Evolutionary conservation across 2,888 invertebrate genomes (phyloP).

Genomic region (Schrankia costaestrigalis): DNA sequence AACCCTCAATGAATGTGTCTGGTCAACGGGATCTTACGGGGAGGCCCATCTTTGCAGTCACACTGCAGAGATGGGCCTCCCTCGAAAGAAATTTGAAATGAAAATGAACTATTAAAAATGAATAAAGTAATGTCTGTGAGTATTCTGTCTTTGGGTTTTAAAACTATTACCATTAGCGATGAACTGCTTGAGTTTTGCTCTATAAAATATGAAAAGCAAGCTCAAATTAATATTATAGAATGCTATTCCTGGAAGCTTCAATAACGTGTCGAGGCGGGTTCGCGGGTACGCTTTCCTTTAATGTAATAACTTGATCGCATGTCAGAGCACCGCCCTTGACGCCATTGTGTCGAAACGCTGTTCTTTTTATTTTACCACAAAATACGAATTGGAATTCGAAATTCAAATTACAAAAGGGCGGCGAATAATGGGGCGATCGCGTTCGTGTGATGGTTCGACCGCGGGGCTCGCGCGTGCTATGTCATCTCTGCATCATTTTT

Average conservation of each 20-base stretch:
- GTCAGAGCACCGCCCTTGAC: constrained; percentile 80
- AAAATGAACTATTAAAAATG: too few relatives aligned
- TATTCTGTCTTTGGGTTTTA: constrained; percentile 13
- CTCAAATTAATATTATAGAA: constrained; percentile 52
- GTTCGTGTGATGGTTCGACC: constrained; percentile 71
- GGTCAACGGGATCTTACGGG: too few relatives aligned
- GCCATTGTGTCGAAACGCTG: constrained; percentile 79
- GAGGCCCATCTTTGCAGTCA: too few relatives aligned
- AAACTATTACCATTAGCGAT: constrained; percentile 23
- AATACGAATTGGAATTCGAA: constrained; percentile 80
- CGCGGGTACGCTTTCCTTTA: constrained; percentile 76
- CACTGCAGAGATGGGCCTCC: too few relatives aligned
- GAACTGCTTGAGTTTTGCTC: constrained; percentile 24
- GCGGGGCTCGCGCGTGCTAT: constrained; percentile 54
- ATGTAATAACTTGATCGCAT: constrained; percentile 81
- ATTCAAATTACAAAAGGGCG: constrained; percentile 81
- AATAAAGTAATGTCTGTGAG: too few relatives aligned
- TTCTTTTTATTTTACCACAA: constrained; percentile 80
- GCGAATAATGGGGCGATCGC: constrained; percentile 79
- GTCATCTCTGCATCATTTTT: constrained; percentile 42
- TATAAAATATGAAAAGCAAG: constrained; percentile 37
- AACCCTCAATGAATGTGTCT: too few relatives aligned
- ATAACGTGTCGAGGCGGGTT: constrained; percentile 58
- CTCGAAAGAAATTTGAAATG: too few relatives aligned
- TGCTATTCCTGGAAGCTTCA: constrained; percentile 67